Evolutionary conservation across 2,888 invertebrate genomes (phyloP).

Genomic region (Mantis religiosa): DNA sequence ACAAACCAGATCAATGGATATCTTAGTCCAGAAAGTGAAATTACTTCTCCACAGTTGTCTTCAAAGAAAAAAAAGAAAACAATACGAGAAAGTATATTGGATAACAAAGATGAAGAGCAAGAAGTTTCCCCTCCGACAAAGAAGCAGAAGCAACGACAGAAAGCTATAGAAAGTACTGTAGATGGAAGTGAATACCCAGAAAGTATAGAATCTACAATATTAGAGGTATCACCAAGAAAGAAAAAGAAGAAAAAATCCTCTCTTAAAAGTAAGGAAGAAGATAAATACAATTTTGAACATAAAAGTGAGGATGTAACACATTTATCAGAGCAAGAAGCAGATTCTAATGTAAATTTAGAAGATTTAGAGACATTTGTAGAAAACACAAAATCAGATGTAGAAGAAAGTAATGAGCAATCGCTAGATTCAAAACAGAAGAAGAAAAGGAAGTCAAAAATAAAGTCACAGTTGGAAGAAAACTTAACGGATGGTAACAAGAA

Average conservation of each 20-base stretch:
- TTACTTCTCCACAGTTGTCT: constrained; percentile 39
- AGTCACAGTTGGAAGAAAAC: background rate
- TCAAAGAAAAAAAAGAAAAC: background rate
- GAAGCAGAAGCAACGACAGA: constrained; percentile 50
- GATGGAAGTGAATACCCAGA: constrained; percentile 16
- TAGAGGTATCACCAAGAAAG: background rate
- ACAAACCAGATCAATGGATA: background rate
- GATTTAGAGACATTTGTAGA: background rate
- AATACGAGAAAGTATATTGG: background rate
- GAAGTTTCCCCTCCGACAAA: constrained; percentile 48
- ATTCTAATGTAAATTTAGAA: background rate
- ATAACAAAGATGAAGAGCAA: background rate
- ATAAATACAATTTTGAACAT: background rate
- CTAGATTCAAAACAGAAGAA: background rate
- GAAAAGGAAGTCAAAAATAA: background rate
- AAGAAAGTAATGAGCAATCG: background rate
- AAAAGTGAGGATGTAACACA: constrained; percentile 32
- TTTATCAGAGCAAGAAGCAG: constrained; percentile 35
- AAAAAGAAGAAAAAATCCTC: background rate
- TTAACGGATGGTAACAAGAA: background rate
- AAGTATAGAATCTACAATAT: background rate
- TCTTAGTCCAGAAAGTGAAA: constrained; percentile 44
- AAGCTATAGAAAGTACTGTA: constrained; percentile 14
- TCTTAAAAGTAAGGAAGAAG: background rate
- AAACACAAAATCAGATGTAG: background rate